These are phyloP conservation scores for Corticium candelabrum DNA, from an alignment of 37 sponge, comb jelly and placozoan species.

Conservation along the genomic window DNA sequence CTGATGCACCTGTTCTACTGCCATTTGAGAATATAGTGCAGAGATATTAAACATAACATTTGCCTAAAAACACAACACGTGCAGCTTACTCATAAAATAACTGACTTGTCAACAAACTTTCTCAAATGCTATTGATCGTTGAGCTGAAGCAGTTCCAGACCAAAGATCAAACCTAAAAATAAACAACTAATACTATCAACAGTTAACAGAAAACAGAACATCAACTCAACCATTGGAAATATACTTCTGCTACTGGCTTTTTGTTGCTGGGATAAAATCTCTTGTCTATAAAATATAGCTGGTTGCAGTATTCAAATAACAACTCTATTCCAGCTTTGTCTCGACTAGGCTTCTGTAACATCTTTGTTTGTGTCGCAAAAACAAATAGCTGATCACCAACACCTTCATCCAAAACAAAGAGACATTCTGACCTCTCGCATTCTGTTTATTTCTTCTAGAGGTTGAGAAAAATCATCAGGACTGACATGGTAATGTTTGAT, in stretches of 20 bases:
- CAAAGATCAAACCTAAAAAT: neutral
- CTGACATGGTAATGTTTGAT: neutral
- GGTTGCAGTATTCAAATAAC: neutral
- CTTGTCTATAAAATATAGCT: neutral
- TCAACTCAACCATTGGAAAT: neutral
- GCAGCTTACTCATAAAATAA: neutral
- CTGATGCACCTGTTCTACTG: neutral
- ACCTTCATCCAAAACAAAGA: too few species aligned
- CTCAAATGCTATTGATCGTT: neutral
- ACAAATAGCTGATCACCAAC: too few species aligned
- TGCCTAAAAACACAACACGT: neutral
- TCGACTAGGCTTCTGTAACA: neutral
- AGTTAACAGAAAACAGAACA: neutral
- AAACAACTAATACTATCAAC: neutral
- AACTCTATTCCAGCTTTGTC: neutral
- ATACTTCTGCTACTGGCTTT: neutral
- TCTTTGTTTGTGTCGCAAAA: neutral
- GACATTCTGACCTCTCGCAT: conserved; percentile 5
- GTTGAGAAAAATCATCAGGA: neutral
- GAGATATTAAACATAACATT: neutral
- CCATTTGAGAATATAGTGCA: neutral
- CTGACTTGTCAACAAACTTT: neutral
- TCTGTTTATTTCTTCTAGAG: neutral
- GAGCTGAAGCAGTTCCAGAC: neutral
- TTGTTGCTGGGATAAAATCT: neutral